A percentile compares a stretch with the other conserved stretches of the same genome.
phyloP scores from a whole-genome alignment of 2,888 invertebrate species.

The Eumacrocentrus americanus region DNA sequence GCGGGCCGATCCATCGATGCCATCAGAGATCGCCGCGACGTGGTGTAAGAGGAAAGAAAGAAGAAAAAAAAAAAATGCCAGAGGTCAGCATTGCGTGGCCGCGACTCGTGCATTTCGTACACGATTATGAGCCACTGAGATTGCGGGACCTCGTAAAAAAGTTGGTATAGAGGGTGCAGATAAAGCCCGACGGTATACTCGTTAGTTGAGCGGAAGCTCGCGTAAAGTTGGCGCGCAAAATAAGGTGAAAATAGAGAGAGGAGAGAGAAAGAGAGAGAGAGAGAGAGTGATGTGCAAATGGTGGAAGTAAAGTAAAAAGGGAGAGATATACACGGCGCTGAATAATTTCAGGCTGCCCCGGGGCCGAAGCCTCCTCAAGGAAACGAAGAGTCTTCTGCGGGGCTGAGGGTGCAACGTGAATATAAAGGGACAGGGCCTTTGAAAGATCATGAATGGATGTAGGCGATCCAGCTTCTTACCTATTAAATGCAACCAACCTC shows the following conservation, averaged over 20 bases:
- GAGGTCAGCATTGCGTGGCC: conserved; percentile 17
- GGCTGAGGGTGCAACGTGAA: background rate
- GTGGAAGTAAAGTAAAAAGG: conserved; percentile 2
- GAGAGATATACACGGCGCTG: conserved; percentile 30
- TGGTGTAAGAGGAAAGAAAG: background rate
- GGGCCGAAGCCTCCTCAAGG: conserved; percentile 22
- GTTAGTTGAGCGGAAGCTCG: conserved; percentile 22
- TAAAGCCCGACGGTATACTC: conserved; percentile 20
- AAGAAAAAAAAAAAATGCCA: background rate
- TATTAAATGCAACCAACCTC: conserved; percentile 9
- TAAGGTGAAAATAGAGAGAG: conserved; percentile 19
- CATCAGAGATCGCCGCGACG: background rate
- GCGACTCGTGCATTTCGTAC: conserved; percentile 6
- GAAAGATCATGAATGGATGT: conserved; percentile 49
- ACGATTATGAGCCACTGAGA: conserved; percentile 17
- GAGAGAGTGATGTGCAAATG: conserved; percentile 4
- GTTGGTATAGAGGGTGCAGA: conserved; percentile 5
- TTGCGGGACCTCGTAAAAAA: conserved; percentile 19
- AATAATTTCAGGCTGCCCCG: conserved; percentile 36
- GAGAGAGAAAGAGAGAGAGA: conserved; percentile 7
- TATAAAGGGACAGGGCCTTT: conserved; percentile 41
- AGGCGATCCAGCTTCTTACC: conserved; percentile 31
- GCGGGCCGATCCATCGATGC: background rate
- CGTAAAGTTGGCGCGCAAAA: conserved; percentile 31
- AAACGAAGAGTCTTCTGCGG: conserved; percentile 8